Evolutionary conservation across 2,797 vertebrate genomes (phyloP).

Genomic region (Syncerus caffer): DNA sequence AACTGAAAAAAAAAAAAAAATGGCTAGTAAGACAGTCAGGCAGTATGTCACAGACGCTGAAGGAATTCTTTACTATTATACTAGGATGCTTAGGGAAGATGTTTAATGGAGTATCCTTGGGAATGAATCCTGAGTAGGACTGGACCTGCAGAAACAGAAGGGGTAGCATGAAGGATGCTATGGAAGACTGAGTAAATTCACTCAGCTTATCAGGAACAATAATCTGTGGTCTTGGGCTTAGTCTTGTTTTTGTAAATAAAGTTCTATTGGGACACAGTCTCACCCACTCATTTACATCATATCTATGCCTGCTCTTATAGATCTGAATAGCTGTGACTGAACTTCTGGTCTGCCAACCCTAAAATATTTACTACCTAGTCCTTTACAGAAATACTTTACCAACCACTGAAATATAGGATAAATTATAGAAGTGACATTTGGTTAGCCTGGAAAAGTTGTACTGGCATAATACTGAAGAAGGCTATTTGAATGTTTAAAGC

Average conservation of each 20-base stretch:
- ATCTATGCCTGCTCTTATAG: neutral
- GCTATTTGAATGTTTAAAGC: neutral
- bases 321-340: neutral
- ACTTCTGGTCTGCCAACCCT: neutral
- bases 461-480: neutral
- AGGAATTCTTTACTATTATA: neutral
- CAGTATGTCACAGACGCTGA: fast-evolving
- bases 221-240: neutral
- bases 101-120: neutral
- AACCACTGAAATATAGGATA: neutral
- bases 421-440: neutral
- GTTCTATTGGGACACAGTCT: neutral
- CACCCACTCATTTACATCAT: neutral
- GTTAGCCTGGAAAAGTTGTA: neutral
- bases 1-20: neutral
- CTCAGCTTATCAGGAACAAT: neutral
- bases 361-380: neutral
- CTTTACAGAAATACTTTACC: neutral
- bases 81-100: neutral
- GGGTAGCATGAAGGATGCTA: neutral
- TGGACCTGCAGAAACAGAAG: neutral
- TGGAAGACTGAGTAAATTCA: neutral
- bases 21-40: neutral
- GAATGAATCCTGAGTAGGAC: neutral
- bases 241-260: neutral